Evolutionary conservation across 2,888 invertebrate species (phyloP), one percentile per base, ranked within the genome.

Genomic region (Drosophila nr. medialis): DNA sequence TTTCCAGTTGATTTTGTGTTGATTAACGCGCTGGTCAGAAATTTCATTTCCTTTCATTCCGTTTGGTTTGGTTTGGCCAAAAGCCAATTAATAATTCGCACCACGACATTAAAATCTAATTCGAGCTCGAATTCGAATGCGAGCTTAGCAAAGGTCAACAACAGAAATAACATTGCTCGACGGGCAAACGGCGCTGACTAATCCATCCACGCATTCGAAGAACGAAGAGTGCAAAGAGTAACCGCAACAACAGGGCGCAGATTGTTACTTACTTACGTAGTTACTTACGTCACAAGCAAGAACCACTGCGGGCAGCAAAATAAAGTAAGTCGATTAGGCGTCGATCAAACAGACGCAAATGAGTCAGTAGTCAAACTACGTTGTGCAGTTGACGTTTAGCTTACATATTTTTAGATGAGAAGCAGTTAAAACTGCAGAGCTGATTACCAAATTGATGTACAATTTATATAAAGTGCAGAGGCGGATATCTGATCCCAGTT

Each of bases 1-100:
- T 87, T 86, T 87, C 81, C 88, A 83, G 80, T 89, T 86, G 81
- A 86, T 87, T 45, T 86, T 87, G 75, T 72, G 86, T 89, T 86
- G 86, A 86, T 89, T 86, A 87, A 85, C 78, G 69, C 77, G 66
- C 58, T 64, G 60, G 42, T 4, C 56, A 40, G 34, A 51, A 36
- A 64, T 72, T 65, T 81, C 42, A 65, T 69, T 54, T 53, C 4
- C 32, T 51, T 42, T 21, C 42, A 21, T 42, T 21, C 2, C 27
- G 45, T 24, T 4, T 45, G 45, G 24, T 24, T 60, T 80, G 50
- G 45, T 38, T 64, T 64, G 55, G 30, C 42, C 50, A 56, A 86
- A 81, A 81, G 50, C 72, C 80, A 80, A 89, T 86, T 89, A 87
- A 84, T 89, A 86, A 58, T 89, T 82, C 72, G 72, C 80, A 68